Base-by-base conservation (phyloP, 2,888 invertebrate genomes). In the Pammene fasciana region DNA sequence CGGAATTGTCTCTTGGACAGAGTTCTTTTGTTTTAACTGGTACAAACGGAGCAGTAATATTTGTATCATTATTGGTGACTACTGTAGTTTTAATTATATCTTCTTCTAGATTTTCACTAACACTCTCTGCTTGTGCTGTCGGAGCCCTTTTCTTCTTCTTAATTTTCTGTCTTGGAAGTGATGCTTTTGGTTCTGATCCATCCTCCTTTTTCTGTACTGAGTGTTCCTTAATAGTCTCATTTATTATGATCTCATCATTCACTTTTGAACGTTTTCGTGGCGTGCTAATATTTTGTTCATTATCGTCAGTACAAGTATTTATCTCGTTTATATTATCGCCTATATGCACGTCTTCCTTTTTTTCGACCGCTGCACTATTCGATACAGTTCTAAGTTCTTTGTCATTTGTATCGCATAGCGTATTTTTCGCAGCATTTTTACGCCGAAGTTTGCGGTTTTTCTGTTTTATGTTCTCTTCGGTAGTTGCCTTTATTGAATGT, bases 401-500 rank as follows among this genome's bases (percentile, higher is more conserved):
- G 14, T 41, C 18, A 38, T 10, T 34, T 16, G 13, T 13, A 6
- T 26, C 18, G 5, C 13, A 56, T 55, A 50, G 38, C 48, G 5
- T 16, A 62, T 64, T 57, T 34, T 16, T 50, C 2, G 43, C 13
- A 11, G 46, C 71, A 26, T 71, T 73, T 10, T 50, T 45, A 11
- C 72, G 65, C 10, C 41, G 26, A 11, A 46, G n/a, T 68, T 65
- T 73, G 10, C 50, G 48, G n/a, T 34, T 43, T 66, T 74, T 72
- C 26, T 55, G 66, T 70, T 72, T 73, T 16, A n/a, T 16, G 26
- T 36, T 66, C 61, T 52, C 55, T 52, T 38, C 57, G 13, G 9
- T 38, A 48, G 48, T 13, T 16, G 36, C 5, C n/a, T 14, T 14
- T 50, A 13, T 67, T 43, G 36, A 7, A 18, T 18, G 57, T 16